These are phyloP conservation scores for Tinamus guttatus DNA, from an alignment of 2,113 vertebrate species.

Conservation along the genomic window DNA sequence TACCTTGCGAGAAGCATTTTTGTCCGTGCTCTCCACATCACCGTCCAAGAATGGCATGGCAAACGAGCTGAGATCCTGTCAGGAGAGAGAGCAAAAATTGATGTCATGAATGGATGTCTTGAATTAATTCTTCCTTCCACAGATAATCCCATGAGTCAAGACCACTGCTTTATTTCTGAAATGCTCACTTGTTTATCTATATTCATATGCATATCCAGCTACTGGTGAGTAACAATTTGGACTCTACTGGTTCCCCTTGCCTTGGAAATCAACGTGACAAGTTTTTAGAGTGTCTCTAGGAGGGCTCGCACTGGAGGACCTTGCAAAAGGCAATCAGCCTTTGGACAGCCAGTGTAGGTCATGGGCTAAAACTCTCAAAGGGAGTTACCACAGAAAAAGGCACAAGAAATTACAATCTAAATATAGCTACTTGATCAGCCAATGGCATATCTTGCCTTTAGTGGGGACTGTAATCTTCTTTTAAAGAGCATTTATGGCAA, in stretches of 20 bases:
- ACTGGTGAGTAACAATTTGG: accelerated
- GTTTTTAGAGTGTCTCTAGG: neutral
- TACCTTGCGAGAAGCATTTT: constrained; percentile 86
- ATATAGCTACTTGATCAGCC: neutral
- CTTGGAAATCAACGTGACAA: neutral
- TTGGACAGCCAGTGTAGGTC: neutral
- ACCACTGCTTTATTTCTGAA: neutral
- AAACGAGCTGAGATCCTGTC: constrained; percentile 91
- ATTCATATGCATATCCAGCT: accelerated
- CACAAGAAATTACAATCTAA: neutral
- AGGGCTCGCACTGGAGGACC: neutral
- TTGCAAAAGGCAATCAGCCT: neutral
- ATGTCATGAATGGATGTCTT: neutral
- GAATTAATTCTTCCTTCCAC: neutral
- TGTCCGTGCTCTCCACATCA: constrained; percentile 82
- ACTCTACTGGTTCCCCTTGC: neutral
- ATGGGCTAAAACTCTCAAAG: neutral
- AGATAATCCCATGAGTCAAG: neutral
- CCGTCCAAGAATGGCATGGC: constrained; percentile 89
- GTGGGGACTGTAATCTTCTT: neutral
- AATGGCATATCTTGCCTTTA: neutral
- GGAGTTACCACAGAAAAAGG: neutral
- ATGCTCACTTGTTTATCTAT: neutral
- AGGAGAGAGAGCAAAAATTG: neutral
- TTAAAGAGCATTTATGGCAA: neutral